Evolutionary conservation across 23 tunicate species (phyloP).

Genomic region (Ascidia mentula): DNA sequence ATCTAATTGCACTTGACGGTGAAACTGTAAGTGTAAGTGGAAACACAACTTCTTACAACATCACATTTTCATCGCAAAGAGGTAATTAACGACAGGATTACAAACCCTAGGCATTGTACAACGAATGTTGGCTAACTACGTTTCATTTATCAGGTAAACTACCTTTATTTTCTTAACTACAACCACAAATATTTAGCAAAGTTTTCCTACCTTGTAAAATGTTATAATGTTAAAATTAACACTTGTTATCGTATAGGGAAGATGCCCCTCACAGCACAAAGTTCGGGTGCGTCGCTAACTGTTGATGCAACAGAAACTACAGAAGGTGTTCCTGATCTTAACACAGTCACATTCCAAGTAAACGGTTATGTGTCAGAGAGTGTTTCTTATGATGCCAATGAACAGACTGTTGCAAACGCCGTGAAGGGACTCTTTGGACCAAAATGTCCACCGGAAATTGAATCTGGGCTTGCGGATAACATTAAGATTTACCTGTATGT

Average conservation of each 20-base stretch:
- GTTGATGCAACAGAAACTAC: neutral
- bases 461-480: neutral
- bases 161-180: too few species aligned
- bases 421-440: slow-evolving; percentile 54
- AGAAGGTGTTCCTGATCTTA: slow-evolving; percentile 29
- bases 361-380: slow-evolving; percentile 32
- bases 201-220: too few species aligned
- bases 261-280: neutral
- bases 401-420: slow-evolving; percentile 25
- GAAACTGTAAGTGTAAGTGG: slow-evolving; percentile 17
- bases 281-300: neutral
- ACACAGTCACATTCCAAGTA: slow-evolving; percentile 30
- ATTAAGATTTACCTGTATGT: slow-evolving; percentile 25
- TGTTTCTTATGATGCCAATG: slow-evolving; percentile 37
- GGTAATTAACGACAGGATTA: too few species aligned
- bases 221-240: neutral
- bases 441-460: slow-evolving; percentile 51
- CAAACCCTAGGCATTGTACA: too few species aligned
- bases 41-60: neutral
- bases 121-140: too few species aligned
- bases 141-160: too few species aligned
- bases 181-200: too few species aligned
- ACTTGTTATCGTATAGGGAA: neutral
- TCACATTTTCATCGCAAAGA: slow-evolving; percentile 4
- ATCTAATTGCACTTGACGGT: slow-evolving; percentile 1